These are phyloP conservation scores for Menidia beryllina DNA, from an alignment of 2,113 vertebrate genomes.

Conservation along the genomic window DNA sequence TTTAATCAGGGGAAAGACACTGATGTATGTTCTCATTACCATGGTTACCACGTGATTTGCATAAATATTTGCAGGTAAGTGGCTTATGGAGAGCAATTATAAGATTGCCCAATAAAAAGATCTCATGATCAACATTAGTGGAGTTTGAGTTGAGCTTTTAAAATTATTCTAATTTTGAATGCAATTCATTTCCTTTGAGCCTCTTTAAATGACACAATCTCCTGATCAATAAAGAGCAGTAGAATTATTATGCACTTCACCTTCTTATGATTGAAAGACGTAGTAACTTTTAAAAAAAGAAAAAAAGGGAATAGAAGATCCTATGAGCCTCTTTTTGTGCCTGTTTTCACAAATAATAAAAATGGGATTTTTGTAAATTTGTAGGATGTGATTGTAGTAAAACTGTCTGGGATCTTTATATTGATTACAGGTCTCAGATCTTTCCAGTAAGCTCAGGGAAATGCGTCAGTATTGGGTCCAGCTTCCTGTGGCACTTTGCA, in stretches of 20 bases:
- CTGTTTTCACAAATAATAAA: no score
- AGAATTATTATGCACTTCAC: no score
- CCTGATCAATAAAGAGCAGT: no score
- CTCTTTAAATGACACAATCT: no score
- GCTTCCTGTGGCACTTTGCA: slow-evolving; percentile 87
- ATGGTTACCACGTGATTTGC: neutral
- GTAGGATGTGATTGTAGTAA: neutral
- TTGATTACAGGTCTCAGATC: slow-evolving; percentile 86
- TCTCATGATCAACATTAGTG: neutral
- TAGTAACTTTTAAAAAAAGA: neutral
- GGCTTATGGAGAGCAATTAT: neutral
- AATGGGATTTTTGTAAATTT: no score
- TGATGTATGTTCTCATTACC: neutral
- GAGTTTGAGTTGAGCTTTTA: neutral
- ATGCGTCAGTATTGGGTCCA: slow-evolving; percentile 90
- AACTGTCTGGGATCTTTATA: neutral
- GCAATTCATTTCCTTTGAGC: no score
- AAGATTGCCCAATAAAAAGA: neutral
- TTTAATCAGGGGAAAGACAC: neutral
- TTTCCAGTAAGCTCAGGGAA: slow-evolving; percentile 88
- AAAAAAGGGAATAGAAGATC: neutral
- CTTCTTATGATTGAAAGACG: no score
- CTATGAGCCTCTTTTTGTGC: no score
- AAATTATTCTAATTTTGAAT: neutral
- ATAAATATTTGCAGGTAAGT: neutral